phyloP scores from a whole-genome alignment of 2,113 vertebrate species.

The Bagarius yarrelli region DNA sequence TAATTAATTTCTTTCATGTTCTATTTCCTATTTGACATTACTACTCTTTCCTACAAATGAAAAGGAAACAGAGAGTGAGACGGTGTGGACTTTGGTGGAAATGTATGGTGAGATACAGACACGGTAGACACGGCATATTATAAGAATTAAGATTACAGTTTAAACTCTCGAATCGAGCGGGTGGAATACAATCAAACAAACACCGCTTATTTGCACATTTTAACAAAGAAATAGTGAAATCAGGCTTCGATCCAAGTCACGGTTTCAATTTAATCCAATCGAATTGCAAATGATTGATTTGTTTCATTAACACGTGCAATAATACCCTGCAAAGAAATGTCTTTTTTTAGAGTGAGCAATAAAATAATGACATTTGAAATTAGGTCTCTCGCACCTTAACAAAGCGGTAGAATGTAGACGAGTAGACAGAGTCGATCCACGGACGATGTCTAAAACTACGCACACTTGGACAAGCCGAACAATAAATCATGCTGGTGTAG shows the following conservation, averaged over 20 bases:
- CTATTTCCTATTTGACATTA: not conserved
- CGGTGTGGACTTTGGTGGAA: not conserved
- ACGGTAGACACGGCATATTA: not conserved
- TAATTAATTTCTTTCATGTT: not conserved
- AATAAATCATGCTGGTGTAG: constrained; percentile 38
- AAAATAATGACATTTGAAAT: constrained; percentile 1
- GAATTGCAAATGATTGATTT: constrained; percentile 19
- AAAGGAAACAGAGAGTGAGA: not conserved
- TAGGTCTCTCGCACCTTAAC: not conserved
- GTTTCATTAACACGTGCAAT: constrained; percentile 4
- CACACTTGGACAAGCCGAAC: not conserved
- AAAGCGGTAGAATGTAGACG: not conserved
- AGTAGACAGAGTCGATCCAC: not conserved
- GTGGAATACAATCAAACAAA: not conserved
- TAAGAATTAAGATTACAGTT: not conserved
- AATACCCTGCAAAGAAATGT: not conserved
- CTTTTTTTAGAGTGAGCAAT: not conserved
- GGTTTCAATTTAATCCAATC: not conserved
- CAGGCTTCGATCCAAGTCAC: not conserved
- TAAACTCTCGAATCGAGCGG: not conserved
- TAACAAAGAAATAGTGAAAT: not conserved
- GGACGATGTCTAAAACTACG: not conserved
- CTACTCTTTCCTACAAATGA: not conserved
- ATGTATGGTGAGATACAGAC: not conserved
- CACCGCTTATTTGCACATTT: not conserved